These are phyloP conservation scores for Anas bernieri DNA, from an alignment of 2,797 vertebrate genomes.

Conservation along the genomic window DNA sequence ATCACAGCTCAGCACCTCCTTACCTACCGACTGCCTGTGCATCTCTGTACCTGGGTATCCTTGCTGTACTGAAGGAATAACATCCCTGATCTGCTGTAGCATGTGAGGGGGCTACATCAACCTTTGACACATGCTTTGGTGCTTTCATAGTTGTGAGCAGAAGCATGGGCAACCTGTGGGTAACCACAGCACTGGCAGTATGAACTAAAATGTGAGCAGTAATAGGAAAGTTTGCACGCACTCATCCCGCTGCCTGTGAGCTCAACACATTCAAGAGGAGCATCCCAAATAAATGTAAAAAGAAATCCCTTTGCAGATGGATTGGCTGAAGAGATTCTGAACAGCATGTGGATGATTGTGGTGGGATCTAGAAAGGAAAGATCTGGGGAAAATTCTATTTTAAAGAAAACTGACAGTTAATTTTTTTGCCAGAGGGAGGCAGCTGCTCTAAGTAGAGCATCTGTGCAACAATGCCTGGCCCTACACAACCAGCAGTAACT, in stretches of 20 bases:
- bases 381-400: not conserved
- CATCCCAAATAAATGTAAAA: not conserved
- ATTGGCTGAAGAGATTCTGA: not conserved
- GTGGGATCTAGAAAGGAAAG: not conserved
- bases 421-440: not conserved
- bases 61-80: not conserved
- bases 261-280: not conserved
- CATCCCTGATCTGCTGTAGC: not conserved
- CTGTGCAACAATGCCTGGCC: not conserved
- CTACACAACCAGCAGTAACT: not conserved
- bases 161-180: not conserved
- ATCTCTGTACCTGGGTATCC: not conserved
- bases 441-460: not conserved
- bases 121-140: not conserved
- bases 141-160: not conserved
- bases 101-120: rapidly evolving
- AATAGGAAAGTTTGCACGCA: rapidly evolving
- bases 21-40: not conserved
- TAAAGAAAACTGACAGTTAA: not conserved
- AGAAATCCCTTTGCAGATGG: not conserved
- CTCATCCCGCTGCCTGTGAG: not conserved
- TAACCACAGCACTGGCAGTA: not conserved
- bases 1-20: not conserved
- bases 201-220: not conserved
- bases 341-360: not conserved